These are phyloP conservation scores for Parasteatoda lunata DNA, from an alignment of 2,888 invertebrate genomes.

Conservation along the genomic window DNA sequence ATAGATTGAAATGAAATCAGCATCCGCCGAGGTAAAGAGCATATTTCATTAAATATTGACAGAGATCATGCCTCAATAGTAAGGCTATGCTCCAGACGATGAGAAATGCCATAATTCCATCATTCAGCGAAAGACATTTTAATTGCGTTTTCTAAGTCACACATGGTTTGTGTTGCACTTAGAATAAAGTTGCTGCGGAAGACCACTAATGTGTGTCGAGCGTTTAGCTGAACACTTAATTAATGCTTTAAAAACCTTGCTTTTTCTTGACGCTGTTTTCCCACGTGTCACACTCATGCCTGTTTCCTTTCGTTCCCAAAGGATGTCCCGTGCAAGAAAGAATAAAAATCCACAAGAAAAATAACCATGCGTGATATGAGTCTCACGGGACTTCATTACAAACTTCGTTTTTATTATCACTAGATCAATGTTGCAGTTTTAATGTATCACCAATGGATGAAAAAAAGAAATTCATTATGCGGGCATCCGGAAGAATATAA, in stretches of 20 bases:
- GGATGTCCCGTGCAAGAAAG: constrained; percentile 28
- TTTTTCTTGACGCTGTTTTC: constrained; percentile 25
- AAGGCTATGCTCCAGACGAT: no score
- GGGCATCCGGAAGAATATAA: no score
- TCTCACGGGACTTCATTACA: constrained; percentile 51
- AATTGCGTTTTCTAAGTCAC: constrained; percentile 11
- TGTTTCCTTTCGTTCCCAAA: constrained; percentile 59
- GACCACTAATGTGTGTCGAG: constrained; percentile 41
- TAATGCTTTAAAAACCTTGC: constrained; percentile 46
- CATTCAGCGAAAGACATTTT: constrained; percentile 9
- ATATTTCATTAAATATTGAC: no score
- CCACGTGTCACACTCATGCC: constrained; percentile 66
- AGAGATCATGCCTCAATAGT: no score
- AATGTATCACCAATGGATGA: no score
- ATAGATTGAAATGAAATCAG: no score
- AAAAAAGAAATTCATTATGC: no score
- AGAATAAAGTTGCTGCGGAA: constrained; percentile 15
- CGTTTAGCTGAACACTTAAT: constrained; percentile 65
- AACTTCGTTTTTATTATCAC: background rate
- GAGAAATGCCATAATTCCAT: no score
- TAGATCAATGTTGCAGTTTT: no score
- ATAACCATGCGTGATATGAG: constrained; percentile 26
- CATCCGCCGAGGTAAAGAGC: no score
- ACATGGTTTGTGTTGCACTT: constrained; percentile 32
- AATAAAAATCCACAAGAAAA: background rate